Evolutionary conservation across 2,113 vertebrate genomes (phyloP), one percentile per base, ranked within the genome.

Genomic region (Isichthys henryi): DNA sequence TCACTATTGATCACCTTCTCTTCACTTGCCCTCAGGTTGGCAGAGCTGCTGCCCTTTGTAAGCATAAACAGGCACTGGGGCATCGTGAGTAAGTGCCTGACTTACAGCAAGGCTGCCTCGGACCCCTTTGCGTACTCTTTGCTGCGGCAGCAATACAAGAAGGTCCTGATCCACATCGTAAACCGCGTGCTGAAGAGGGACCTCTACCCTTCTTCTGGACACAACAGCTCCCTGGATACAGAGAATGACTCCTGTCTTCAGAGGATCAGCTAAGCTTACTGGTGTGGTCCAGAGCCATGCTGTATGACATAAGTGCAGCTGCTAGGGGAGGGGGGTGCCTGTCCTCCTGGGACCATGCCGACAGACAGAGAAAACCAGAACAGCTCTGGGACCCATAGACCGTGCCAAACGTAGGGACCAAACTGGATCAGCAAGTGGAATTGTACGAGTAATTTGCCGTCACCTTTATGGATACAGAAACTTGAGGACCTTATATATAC

Each of bases 201-300:
- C 92, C 95, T 96, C 10, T 96, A 96, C 92, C 97, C 96, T 0
- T 97, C 95, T 0, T 97, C 97, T 0, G 95, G 96, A 91, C 97
- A 96, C 91, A 96, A 96, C 95, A 97, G 96, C 90, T 97, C 96
- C 80, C 91, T 97, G 0, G 96, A 97, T 92, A 95, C 96, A 0
- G 97, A 97, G 92, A 97, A 96, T 0, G 96, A 97, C 91, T 97
- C 96, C 93, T 97, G 96, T 91, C 95, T 96, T 90, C 96, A 96
- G 94, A 95, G 96, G 94, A 94, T 95, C 93, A 96, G 94, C 94
- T 96, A 95, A 94, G 91, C 90, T 10, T 88, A 19, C 50, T 19
- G 19, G 39, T 39, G 39, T 50, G 45, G 46, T 77, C 23, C 62
- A n/a, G 7, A n/a, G 4, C 74, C 35, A 27, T 19, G 35, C 74